These are phyloP conservation scores for Pachymerium ferrugineum DNA, from an alignment of 2,888 invertebrate species.

Conservation along the genomic window DNA sequence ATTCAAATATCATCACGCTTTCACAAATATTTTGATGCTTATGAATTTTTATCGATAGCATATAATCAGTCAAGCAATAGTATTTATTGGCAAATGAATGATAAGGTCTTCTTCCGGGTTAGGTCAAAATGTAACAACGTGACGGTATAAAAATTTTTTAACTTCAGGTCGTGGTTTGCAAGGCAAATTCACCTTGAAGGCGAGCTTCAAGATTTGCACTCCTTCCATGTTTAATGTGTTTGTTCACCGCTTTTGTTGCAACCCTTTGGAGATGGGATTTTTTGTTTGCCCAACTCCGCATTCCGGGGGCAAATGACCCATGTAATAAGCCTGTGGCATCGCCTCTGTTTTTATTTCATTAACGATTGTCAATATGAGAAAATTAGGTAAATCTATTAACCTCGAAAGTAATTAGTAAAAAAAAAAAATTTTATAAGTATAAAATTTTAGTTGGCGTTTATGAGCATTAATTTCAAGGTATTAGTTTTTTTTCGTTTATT, in stretches of 20 bases:
- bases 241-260: conserved; percentile 27
- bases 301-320: conserved; percentile 25
- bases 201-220: background rate
- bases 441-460: no score
- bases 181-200: conserved; percentile 16
- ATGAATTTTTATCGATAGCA: background rate
- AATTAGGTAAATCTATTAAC: no score
- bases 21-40: no score
- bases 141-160: background rate
- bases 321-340: conserved; percentile 19
- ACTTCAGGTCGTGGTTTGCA: conserved; percentile 4
- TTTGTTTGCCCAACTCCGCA: conserved; percentile 14
- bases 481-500: conserved; percentile 19
- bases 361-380: background rate
- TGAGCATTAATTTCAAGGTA: no score
- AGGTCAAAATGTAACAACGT: background rate
- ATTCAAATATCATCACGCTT: no score
- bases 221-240: conserved; percentile 19
- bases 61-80: background rate
- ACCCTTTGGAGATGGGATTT: conserved; percentile 19
- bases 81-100: background rate
- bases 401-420: background rate
- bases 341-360: background rate
- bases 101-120: conserved; percentile 12
- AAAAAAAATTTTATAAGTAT: no score